Evolutionary conservation across 1,140 invertebrate species (phyloP), one percentile per base, ranked within the genome.

Genomic region (Ganaspis sp.): DNA sequence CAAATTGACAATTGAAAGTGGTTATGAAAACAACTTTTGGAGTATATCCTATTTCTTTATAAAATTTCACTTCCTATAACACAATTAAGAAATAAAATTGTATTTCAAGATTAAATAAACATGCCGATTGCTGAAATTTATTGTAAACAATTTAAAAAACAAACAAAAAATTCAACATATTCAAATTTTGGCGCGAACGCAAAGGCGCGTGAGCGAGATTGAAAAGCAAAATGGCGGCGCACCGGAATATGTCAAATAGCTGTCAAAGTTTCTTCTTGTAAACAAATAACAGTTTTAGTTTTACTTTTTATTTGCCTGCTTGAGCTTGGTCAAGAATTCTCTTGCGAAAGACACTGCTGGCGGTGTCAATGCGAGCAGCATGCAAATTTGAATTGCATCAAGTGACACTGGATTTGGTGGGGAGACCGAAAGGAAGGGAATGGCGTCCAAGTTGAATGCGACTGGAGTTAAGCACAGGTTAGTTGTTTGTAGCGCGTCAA

Each of bases 401-500:
- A n/a, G 26, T 26, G 15, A 29, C 12, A 29, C 8, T 23, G n/a
- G n/a, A 54, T 21, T 29, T 26, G 23, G 58, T n/a, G 58, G 58
- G 58, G 58, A 64, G 58, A 0, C 23, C 12, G 64, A 58, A n/a
- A 72, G 79, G 75, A 79, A 84, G 84, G 78, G 84, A 81, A 82
- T 73, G 79, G 79, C 83, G 81, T 81, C 77, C 53, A 37, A 74
- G 77, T 64, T 76, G 75, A 84, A 77, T 75, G 72, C 76, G 73
- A 77, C 78, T 82, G 79, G 74, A 84, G 83, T 86, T 78, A 69
- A 71, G 21, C 53, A 76, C 77, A 82, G 54, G 45, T 79, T 40
- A 72, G 49, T 49, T 29, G 70, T 11, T 71, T 15, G 58, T 70
- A 75, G 29, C 23, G 53, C 69, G n/a, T 42, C 21, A 19, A 45